These are phyloP conservation scores for Tapirus terrestris DNA, from an alignment of 2,113 vertebrate species.

Conservation along the genomic window DNA sequence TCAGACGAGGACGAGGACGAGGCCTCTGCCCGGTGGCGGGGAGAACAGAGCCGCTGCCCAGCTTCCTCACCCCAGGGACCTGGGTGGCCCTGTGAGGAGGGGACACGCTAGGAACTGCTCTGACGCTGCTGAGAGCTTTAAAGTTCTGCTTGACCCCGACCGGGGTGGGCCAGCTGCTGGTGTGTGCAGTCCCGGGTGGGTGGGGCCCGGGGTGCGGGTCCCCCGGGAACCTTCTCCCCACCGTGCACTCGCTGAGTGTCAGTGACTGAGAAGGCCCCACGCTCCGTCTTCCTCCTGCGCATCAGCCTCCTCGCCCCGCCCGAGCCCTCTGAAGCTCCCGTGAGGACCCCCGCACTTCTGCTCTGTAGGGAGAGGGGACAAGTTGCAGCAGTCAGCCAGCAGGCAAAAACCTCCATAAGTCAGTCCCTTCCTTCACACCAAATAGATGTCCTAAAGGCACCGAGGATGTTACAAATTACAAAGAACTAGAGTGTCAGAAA, in stretches of 20 bases:
- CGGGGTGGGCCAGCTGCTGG: accelerated
- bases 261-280: background rate
- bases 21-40: accelerated
- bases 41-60: background rate
- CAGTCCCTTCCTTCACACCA: background rate
- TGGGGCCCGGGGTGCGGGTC: accelerated
- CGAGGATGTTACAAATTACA: background rate
- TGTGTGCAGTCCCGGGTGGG: accelerated
- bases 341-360: no score
- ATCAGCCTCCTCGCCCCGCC: accelerated
- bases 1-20: no score
- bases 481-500: background rate
- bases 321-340: background rate
- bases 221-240: background rate
- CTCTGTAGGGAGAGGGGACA: accelerated
- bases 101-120: background rate
- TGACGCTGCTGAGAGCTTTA: background rate
- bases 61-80: background rate
- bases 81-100: background rate
- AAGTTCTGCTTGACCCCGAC: accelerated
- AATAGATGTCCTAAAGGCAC: background rate
- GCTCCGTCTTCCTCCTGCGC: accelerated
- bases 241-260: accelerated
- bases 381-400: background rate
- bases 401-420: accelerated